Percentiles rank a stretch among this genome's conserved stretches.
phyloP scores from a whole-genome alignment of 1,140 invertebrate species.

The Drosophila bocqueti region DNA sequence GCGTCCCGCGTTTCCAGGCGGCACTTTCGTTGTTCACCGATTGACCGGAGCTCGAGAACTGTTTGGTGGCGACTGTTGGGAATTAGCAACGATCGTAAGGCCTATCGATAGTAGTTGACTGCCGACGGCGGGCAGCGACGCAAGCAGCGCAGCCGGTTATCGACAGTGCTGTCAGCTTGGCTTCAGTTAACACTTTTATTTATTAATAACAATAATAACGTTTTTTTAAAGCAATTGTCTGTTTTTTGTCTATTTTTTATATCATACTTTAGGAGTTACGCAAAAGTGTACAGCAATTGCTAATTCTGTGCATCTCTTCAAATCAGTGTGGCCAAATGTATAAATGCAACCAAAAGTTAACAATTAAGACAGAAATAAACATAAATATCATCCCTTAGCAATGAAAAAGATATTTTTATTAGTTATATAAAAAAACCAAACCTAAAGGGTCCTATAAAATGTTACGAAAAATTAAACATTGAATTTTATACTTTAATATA shows the following conservation, averaged over 20 bases:
- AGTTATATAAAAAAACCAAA: too few species aligned
- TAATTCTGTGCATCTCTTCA: background rate
- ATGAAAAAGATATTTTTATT: background rate
- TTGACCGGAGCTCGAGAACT: slow-evolving; percentile 75
- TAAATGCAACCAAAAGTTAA: background rate
- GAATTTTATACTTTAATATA: too few species aligned
- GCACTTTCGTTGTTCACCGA: slow-evolving; percentile 51
- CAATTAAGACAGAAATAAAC: background rate
- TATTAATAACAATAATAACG: background rate
- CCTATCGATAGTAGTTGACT: slow-evolving; percentile 75
- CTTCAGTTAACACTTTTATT: too few species aligned
- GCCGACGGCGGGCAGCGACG: slow-evolving; percentile 12
- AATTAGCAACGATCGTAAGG: slow-evolving; percentile 56
- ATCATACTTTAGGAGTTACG: too few species aligned
- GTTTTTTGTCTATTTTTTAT: too few species aligned
- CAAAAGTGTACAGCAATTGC: too few species aligned
- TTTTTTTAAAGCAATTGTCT: background rate
- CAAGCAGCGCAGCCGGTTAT: slow-evolving; percentile 17
- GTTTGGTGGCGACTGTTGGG: slow-evolving; percentile 38
- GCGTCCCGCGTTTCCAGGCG: background rate
- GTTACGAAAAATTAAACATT: too few species aligned
- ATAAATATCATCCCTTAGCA: background rate
- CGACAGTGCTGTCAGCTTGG: slow-evolving; percentile 15
- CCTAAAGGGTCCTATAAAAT: background rate
- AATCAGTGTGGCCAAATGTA: background rate